A percentile compares a stretch with the other conserved stretches of the same genome.
Conservation (phyloP, 2,888 invertebrate species). For the Neelides folsomi region DNA sequence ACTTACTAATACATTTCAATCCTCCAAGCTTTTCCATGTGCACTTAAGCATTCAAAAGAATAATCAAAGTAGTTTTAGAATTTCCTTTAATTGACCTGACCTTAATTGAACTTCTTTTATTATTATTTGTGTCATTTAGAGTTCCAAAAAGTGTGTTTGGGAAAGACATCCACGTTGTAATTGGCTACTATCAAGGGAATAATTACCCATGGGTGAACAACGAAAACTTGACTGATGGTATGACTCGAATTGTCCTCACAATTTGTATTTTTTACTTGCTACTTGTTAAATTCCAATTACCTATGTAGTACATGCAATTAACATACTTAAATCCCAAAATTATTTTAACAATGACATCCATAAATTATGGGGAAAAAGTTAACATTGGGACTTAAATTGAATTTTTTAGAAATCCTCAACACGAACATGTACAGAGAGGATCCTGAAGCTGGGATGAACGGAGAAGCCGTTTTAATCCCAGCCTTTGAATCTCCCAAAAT, state of each 20-base stretch:
- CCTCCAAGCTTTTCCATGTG: too few species aligned
- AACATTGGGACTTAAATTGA: too few species aligned
- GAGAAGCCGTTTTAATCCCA: slow-evolving; percentile 63
- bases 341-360: too few species aligned
- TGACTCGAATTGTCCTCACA: slow-evolving; percentile 8
- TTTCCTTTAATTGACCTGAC: not conserved
- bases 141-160: slow-evolving; percentile 23
- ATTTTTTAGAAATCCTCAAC: slow-evolving; percentile 51
- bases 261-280: too few species aligned
- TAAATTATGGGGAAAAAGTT: too few species aligned
- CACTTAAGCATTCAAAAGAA: not conserved
- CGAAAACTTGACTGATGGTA: slow-evolving; percentile 63
- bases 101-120: not conserved
- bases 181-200: slow-evolving; percentile 78
- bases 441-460: slow-evolving; percentile 60
- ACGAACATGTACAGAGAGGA: slow-evolving; percentile 63
- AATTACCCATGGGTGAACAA: slow-evolving; percentile 42
- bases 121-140: slow-evolving; percentile 2
- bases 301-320: too few species aligned
- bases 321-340: not conserved
- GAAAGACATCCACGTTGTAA: slow-evolving; percentile 62
- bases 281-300: too few species aligned
- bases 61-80: not conserved
- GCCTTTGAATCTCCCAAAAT: slow-evolving; percentile 60
- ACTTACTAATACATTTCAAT: too few species aligned